Conservation (phyloP, 2,888 invertebrate species). For the Spialia ferax region DNA sequence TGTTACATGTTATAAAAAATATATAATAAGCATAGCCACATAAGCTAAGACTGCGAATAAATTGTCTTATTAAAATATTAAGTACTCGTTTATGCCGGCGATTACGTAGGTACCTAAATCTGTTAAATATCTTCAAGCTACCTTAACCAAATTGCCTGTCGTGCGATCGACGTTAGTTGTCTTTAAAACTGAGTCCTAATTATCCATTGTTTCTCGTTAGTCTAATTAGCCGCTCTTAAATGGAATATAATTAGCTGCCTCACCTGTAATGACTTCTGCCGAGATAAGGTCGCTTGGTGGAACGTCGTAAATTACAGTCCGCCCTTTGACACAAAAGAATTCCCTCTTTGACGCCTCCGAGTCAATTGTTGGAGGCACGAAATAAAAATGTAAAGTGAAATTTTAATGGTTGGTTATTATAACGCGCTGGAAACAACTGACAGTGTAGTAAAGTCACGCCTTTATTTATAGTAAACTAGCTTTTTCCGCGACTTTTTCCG, state of each 20-base stretch:
- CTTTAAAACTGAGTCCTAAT: conserved; percentile 36
- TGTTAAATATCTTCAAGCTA: too few species aligned
- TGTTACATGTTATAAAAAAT: too few species aligned
- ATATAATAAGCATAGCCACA: too few species aligned
- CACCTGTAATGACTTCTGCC: conserved; percentile 29
- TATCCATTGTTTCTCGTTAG: conserved; percentile 21
- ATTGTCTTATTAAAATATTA: too few species aligned
- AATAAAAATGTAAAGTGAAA: conserved; percentile 7
- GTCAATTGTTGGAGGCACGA: conserved; percentile 10
- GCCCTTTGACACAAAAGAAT: conserved; percentile 27
- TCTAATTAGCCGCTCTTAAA: conserved; percentile 18
- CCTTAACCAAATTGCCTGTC: too few species aligned
- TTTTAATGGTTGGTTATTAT: conserved; percentile 3
- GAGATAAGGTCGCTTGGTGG: conserved; percentile 33
- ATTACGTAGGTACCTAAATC: too few species aligned
- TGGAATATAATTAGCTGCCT: conserved; percentile 41
- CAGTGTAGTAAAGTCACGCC: not conserved
- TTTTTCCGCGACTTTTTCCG: too few species aligned
- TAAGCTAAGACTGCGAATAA: too few species aligned
- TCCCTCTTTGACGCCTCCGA: conserved; percentile 6
- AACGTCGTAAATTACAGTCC: conserved; percentile 39
- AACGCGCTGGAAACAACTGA: not conserved
- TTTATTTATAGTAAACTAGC: not conserved
- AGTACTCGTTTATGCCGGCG: too few species aligned
- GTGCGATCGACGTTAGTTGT: not conserved